Evolutionary conservation across 2,888 invertebrate genomes (phyloP).

Genomic region (Lasioglossum morio): DNA sequence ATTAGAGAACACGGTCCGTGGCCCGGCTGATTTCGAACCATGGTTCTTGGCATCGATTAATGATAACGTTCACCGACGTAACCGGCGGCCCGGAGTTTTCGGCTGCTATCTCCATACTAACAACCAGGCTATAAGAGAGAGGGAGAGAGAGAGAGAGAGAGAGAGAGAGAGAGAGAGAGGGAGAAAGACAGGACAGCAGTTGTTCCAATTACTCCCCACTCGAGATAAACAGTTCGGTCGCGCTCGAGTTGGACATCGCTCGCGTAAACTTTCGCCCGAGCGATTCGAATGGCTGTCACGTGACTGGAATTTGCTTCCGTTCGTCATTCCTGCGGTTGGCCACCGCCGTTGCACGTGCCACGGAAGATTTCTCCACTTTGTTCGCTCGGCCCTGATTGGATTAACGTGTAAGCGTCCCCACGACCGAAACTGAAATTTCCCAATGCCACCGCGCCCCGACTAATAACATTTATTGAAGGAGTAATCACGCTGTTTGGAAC

Average conservation of each 20-base stretch:
- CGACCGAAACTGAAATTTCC: not conserved
- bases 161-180: too few relatives aligned
- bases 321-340: not conserved
- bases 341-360: not conserved
- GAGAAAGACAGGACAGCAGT: not conserved
- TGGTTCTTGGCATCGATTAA: constrained; percentile 33
- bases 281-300: constrained; percentile 6
- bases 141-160: not conserved
- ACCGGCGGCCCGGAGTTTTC: not conserved
- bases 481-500: not conserved
- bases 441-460: not conserved
- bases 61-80: constrained; percentile 23
- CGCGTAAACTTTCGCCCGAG: constrained; percentile 21
- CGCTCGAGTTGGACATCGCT: constrained; percentile 17
- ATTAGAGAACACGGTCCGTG: constrained; percentile 26
- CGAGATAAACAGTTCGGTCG: constrained; percentile 27
- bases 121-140: not conserved
- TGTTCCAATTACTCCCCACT: constrained; percentile 25
- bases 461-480: constrained; percentile 2
- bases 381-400: not conserved
- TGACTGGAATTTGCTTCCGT: constrained; percentile 11
- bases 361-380: constrained; percentile 9
- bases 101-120: not conserved
- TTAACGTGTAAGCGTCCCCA: not conserved
- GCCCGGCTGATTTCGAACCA: not conserved